Base-by-base conservation (phyloP, 2,888 invertebrate genomes). In the Idaea straminata region DNA sequence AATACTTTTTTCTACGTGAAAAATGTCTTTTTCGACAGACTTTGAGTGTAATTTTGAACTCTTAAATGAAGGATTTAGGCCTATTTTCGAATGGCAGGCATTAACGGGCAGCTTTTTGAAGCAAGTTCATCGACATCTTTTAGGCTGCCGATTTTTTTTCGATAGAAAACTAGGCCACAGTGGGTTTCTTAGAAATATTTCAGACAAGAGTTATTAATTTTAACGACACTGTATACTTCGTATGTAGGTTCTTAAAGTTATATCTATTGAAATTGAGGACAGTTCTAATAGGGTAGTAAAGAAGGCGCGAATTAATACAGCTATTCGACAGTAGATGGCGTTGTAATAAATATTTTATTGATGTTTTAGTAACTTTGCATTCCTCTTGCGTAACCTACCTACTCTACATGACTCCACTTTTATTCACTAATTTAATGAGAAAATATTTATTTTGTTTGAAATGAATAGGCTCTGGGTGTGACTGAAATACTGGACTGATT, bases 271-370 rank as follows among this genome's bases (percentile, higher is more conserved):
- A 89, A 83, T 47, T 85, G 83, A 84, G 89, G 85, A 71, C 87
- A 84, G 74, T 75, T 71, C 70, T 73, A 81, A 80, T 80, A 78
- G 78, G 64, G 71, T 75, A 72, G 80, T 81, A 77, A 82, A 81
- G 81, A 73, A 80, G 60, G 71, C 64, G 71, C 75, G 71, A 70
- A 69, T 67, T 73, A 76, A 77, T 89, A 69, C 74, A 59, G 86
- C 92, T 89, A 91, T 83, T 82, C 81, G 82, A 69, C 83, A 72
- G 74, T 74, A 92, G 92, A 87, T 91, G 92, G 92, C 91, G 85
- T 69, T 81, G 64, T 74, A 69, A 62, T 68, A 38, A 65, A 69
- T 62, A 63, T 68, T 69, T 5, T 47, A 10, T 47, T 47, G 47
- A 10, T 47, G 47, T 10, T 13, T 13, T 10, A 47, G 1, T 13